phyloP scores from a whole-genome alignment of 35 echinoderm and acorn worm genomes.

The Anneissia japonica region DNA sequence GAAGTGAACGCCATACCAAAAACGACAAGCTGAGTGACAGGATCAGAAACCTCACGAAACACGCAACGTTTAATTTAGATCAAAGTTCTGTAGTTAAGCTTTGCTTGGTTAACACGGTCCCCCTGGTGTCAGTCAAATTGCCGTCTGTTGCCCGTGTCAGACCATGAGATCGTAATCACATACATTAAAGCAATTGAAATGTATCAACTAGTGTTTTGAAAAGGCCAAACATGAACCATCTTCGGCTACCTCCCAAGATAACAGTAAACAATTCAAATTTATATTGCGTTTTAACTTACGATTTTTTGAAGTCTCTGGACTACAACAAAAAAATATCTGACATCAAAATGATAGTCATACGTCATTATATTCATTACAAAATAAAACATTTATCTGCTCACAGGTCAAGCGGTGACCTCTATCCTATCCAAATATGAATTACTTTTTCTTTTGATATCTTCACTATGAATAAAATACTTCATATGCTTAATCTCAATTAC shows the following conservation, averaged over 20 bases:
- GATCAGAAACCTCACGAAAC: neutral
- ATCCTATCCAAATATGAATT: neutral
- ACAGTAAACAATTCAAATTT: constrained; percentile 2
- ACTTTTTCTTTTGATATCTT: neutral
- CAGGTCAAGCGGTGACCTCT: neutral
- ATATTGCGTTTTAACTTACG: neutral
- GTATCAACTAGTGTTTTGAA: neutral
- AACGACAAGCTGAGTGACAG: neutral
- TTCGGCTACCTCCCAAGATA: neutral
- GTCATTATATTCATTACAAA: neutral
- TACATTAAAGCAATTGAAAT: neutral
- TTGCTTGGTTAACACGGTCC: neutral
- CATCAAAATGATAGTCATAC: neutral
- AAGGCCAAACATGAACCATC: neutral
- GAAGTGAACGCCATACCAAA: neutral
- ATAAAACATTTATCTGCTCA: neutral
- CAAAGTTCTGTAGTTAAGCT: neutral
- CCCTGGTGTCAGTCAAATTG: neutral
- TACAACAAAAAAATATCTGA: neutral
- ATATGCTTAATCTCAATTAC: no score
- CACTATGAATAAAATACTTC: neutral
- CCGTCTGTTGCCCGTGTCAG: neutral
- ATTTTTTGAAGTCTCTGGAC: neutral
- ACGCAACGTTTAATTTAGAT: neutral
- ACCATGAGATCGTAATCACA: neutral